These are phyloP conservation scores for Bombus affinis DNA, from an alignment of 1,140 invertebrate genomes.

Conservation along the genomic window DNA sequence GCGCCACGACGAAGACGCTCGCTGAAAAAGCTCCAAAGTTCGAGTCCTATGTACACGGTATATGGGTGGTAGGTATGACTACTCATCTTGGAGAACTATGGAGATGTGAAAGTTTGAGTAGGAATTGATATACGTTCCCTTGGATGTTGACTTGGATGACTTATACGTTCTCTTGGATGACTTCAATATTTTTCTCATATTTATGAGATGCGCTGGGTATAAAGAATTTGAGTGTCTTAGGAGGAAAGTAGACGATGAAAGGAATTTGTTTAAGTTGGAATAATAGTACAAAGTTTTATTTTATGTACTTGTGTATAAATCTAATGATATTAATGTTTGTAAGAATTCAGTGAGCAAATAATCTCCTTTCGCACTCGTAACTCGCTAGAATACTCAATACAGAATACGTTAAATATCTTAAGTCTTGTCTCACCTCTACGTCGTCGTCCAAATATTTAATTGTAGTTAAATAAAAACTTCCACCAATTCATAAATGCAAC, in stretches of 20 bases:
- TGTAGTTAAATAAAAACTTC: too few relatives aligned
- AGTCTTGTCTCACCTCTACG: background rate
- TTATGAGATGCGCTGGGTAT: background rate
- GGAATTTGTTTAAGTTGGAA: too few relatives aligned
- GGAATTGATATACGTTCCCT: background rate
- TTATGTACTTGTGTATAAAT: too few relatives aligned
- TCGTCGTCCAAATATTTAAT: background rate
- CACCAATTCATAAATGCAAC: background rate
- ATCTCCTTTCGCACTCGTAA: too few relatives aligned
- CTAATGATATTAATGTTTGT: too few relatives aligned
- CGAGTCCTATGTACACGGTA: background rate
- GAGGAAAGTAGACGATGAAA: too few relatives aligned
- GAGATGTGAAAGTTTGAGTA: background rate
- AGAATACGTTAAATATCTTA: background rate
- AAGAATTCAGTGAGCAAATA: too few relatives aligned
- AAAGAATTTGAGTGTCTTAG: background rate
- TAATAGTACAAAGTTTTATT: too few relatives aligned
- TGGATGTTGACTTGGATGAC: too few relatives aligned
- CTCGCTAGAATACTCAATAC: too few relatives aligned
- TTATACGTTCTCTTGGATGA: background rate
- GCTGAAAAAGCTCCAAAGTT: constrained; percentile 41
- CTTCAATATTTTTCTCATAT: background rate
- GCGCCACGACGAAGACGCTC: constrained; percentile 31
- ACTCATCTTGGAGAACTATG: constrained; percentile 29
- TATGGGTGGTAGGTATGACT: background rate